Evolutionary conservation across 2,797 vertebrate genomes (phyloP).

Genomic region (Allobates femoralis): DNA sequence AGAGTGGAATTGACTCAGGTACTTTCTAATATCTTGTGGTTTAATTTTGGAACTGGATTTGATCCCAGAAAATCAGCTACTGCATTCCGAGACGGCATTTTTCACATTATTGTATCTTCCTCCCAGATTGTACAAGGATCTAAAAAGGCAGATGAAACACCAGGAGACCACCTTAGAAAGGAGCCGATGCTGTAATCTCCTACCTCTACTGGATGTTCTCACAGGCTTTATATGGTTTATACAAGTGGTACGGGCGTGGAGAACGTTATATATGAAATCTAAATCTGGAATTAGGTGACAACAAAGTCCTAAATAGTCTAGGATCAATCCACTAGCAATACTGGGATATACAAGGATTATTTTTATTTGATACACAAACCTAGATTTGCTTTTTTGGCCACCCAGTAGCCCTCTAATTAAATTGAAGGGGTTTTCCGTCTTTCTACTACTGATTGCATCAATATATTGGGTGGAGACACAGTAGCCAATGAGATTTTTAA

Average conservation of each 20-base stretch:
- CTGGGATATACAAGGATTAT: neutral
- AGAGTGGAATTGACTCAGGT: conserved; percentile 52
- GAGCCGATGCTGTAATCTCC: neutral
- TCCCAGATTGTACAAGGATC: conserved; percentile 21
- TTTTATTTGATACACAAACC: neutral
- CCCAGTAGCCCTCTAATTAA: too few relatives aligned
- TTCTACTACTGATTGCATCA: too few relatives aligned
- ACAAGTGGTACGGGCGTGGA: neutral
- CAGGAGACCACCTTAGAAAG: neutral
- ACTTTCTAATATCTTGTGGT: conserved; percentile 58
- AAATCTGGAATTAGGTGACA: neutral
- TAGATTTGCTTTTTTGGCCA: neutral
- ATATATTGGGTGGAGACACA: too few relatives aligned
- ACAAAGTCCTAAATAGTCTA: neutral
- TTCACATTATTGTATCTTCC: conserved; percentile 53
- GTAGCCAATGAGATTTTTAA: too few relatives aligned
- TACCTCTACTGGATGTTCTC: neutral
- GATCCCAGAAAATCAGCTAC: conserved; percentile 58
- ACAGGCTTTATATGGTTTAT: neutral
- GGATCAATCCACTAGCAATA: neutral
- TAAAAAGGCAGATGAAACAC: neutral
- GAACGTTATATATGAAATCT: neutral
- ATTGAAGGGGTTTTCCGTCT: neutral
- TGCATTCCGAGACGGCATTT: conserved; percentile 60
- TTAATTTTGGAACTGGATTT: conserved; percentile 59